Evolutionary conservation across 2,888 invertebrate species (phyloP).

Genomic region (Teleogryllus oceanicus): DNA sequence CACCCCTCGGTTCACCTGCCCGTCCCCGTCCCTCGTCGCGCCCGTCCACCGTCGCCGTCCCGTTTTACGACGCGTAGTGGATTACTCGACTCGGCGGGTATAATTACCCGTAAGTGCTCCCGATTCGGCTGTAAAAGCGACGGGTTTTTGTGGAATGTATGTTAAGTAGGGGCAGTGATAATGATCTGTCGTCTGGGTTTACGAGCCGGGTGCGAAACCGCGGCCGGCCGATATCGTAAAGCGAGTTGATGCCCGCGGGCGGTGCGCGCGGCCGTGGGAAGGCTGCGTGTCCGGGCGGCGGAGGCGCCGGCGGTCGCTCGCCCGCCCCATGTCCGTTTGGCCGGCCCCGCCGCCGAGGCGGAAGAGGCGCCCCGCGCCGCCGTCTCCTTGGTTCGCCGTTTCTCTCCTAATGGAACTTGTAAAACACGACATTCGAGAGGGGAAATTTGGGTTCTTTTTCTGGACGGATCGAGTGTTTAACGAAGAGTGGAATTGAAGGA

Average conservation of each 20-base stretch:
- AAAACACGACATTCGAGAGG: too few species aligned
- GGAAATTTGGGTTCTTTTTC: too few species aligned
- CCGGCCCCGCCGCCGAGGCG: too few species aligned
- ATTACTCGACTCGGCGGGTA: constrained; percentile 3
- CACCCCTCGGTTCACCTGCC: too few species aligned
- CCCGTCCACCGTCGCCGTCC: not conserved
- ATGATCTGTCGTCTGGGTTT: constrained; percentile 18
- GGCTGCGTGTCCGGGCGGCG: not conserved
- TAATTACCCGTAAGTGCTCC: constrained; percentile 9
- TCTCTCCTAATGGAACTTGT: too few species aligned
- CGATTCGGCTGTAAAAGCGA: constrained; percentile 18
- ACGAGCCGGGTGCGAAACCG: constrained; percentile 18
- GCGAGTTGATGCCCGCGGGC: constrained; percentile 9
- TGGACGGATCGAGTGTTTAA: too few species aligned
- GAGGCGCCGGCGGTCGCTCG: not conserved
- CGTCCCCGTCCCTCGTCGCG: not conserved
- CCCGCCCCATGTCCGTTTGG: not conserved
- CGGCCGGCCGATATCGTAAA: constrained; percentile 1
- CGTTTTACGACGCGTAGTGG: not conserved
- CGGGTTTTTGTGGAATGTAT: constrained; percentile 18
- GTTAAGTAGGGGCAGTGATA: constrained; percentile 18
- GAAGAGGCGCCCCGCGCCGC: too few species aligned
- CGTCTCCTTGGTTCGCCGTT: too few species aligned
- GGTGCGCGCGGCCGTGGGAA: constrained; percentile 5
- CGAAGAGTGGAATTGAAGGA: too few species aligned